Percentiles rank a stretch among this genome's conserved stretches.
These are phyloP conservation scores for Aethina tumida DNA, from an alignment of 1,140 invertebrate genomes.

Conservation along the genomic window DNA sequence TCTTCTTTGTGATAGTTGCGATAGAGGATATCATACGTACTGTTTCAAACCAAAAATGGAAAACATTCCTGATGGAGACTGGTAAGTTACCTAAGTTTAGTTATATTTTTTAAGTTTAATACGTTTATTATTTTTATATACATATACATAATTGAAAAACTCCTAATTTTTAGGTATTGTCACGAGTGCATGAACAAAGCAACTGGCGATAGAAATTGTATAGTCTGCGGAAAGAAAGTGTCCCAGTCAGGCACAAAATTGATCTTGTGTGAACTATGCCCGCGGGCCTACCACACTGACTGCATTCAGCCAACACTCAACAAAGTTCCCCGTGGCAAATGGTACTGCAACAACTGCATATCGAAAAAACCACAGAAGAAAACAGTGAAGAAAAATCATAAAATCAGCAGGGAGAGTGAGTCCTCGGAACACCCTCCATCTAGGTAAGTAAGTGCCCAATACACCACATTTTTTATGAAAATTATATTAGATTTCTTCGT, in stretches of 20 bases:
- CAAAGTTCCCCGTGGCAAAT: slow-evolving; percentile 77
- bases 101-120: not conserved
- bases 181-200: slow-evolving; percentile 96
- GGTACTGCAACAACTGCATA: slow-evolving; percentile 75
- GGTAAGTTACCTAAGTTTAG: no score
- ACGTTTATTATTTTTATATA: not conserved
- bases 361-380: slow-evolving; percentile 68
- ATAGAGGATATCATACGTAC: slow-evolving; percentile 96
- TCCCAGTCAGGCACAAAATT: slow-evolving; percentile 54
- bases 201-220: slow-evolving; percentile 74
- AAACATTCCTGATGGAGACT: slow-evolving; percentile 92
- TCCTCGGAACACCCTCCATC: slow-evolving; percentile 46
- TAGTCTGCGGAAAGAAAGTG: slow-evolving; percentile 75
- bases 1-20: slow-evolving; percentile 92
- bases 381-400: slow-evolving; percentile 28
- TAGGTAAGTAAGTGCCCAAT: slow-evolving; percentile 43
- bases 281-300: slow-evolving; percentile 82
- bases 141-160: not conserved
- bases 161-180: slow-evolving; percentile 61
- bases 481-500: no score
- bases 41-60: slow-evolving; percentile 97
- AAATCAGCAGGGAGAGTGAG: slow-evolving; percentile 41
- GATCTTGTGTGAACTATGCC: slow-evolving; percentile 79
- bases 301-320: slow-evolving; percentile 80
- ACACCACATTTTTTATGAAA: no score